Conservation (phyloP, 1,140 invertebrate species). For the Monomorium pharaonis region DNA sequence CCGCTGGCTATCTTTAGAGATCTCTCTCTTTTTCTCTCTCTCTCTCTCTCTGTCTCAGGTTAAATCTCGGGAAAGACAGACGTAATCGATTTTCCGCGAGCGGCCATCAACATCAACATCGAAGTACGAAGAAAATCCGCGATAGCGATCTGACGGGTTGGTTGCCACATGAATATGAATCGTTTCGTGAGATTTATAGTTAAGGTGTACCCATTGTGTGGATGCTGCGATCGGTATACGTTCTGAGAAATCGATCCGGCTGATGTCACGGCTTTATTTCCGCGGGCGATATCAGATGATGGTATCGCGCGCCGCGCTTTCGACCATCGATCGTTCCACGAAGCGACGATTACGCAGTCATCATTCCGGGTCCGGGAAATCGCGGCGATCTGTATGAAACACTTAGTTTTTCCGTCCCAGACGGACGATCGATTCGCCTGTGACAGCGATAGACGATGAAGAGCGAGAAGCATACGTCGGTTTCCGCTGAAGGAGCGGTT, state of each 20-base stretch:
- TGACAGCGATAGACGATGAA: not conserved
- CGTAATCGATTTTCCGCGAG: constrained; percentile 33
- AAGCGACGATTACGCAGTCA: constrained; percentile 27
- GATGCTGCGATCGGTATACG: constrained; percentile 43
- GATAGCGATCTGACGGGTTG: constrained; percentile 13
- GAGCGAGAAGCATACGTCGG: not conserved
- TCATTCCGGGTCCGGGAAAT: constrained; percentile 14
- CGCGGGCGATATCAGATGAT: constrained; percentile 30
- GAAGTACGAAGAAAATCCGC: constrained; percentile 17
- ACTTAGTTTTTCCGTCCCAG: constrained; percentile 5
- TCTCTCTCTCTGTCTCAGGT: no score
- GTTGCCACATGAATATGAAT: constrained; percentile 57
- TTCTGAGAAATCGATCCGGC: constrained; percentile 38
- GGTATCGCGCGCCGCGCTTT: not conserved
- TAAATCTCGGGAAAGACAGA: not conserved
- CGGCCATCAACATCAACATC: not conserved
- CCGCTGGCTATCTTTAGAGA: constrained; percentile 37
- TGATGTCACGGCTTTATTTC: constrained; percentile 59
- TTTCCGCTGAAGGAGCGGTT: not conserved
- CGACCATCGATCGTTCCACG: constrained; percentile 3
- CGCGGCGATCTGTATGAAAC: constrained; percentile 18
- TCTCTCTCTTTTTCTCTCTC: no score
- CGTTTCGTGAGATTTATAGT: constrained; percentile 37
- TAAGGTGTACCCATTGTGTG: constrained; percentile 54
- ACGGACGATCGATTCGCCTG: not conserved